phyloP scores from a whole-genome alignment of 2,113 vertebrate genomes.

The Ceuthmochares aereus region DNA sequence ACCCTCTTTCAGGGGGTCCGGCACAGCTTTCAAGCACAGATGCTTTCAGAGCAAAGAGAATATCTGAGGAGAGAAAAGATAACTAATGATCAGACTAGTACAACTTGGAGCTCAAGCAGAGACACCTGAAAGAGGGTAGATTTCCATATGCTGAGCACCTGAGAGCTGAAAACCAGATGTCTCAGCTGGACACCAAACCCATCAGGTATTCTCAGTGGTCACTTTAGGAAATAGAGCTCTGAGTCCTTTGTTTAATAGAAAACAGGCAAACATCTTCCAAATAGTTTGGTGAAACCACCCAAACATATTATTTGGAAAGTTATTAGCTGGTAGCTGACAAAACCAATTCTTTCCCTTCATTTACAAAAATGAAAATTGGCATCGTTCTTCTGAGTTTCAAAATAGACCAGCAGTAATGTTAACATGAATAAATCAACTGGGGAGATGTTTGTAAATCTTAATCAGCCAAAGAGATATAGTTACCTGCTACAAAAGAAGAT shows the following conservation, averaged over 20 bases:
- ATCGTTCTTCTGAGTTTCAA: slow-evolving; percentile 18
- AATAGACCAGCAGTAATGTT: slow-evolving; percentile 9
- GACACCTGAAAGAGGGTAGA: neutral
- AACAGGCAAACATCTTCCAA: neutral
- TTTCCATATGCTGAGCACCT: neutral
- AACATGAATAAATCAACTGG: slow-evolving; percentile 28
- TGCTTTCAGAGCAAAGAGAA: neutral
- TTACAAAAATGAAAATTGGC: slow-evolving; percentile 22
- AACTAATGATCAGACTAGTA: neutral
- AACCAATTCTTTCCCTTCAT: neutral
- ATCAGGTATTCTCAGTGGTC: neutral
- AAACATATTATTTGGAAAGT: neutral
- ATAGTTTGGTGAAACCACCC: neutral
- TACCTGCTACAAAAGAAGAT: slow-evolving; percentile 57
- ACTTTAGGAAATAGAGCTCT: neutral
- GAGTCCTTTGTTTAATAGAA: neutral
- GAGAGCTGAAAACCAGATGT: neutral
- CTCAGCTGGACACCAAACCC: neutral
- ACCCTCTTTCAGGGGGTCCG: neutral
- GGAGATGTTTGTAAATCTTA: slow-evolving; percentile 44
- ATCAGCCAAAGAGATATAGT: slow-evolving; percentile 22
- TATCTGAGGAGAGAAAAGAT: slow-evolving; percentile 6
- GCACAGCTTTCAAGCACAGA: neutral
- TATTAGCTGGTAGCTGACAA: slow-evolving; percentile 44
- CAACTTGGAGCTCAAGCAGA: neutral